Evolutionary conservation across 2,797 vertebrate genomes (phyloP), one percentile per base, ranked within the genome.

Genomic region (Brachyrhaphis roseni): DNA sequence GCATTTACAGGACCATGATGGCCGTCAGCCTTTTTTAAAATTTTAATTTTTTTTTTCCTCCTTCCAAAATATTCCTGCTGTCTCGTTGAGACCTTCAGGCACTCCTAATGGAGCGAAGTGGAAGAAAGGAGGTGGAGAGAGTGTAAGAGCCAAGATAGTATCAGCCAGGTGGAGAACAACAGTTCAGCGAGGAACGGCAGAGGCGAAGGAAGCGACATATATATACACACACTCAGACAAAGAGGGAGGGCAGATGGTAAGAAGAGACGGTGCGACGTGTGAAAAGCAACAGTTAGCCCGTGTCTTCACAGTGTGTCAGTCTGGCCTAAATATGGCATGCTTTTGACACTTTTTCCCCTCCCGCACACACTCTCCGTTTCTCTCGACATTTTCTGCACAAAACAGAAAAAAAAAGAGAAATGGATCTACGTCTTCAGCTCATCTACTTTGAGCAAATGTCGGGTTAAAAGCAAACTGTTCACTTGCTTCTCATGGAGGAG

Each of bases 231-330:
- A 66, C 59, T 41, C 70, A 90, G 79, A 88, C 82, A 84, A 85
- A 86, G 87, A 84, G 74, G 75, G 83, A 85, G 80, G 89, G 89
- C 91, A 93, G 90, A 91, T 90, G 91, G 89, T 84, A 76, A 84
- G 86, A 84, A 81, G 84, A 87, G 80, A 88, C 34, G 62, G 34
- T 66, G 62, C 62, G 34, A 66, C 4, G 46, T 90, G 90, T 85
- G 86, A 90, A 93, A 91, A 91, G 88, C 89, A 91, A 90, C 91
- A 93, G 89, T 90, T 88, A 86, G 89, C 81, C 83, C 10, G 71
- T 75, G 86, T 87, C 84, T 88, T 85, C 72, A 4, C 91, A 79
- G 78, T 57, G 82, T 86, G 88, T 76, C 86, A 89, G 88, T 85
- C 84, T 82, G 83, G 86, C 79, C 86, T 90, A 91, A 93, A 93